phyloP scores from a whole-genome alignment of 2,888 invertebrate species.

The Drosophila kambysellisi region DNA sequence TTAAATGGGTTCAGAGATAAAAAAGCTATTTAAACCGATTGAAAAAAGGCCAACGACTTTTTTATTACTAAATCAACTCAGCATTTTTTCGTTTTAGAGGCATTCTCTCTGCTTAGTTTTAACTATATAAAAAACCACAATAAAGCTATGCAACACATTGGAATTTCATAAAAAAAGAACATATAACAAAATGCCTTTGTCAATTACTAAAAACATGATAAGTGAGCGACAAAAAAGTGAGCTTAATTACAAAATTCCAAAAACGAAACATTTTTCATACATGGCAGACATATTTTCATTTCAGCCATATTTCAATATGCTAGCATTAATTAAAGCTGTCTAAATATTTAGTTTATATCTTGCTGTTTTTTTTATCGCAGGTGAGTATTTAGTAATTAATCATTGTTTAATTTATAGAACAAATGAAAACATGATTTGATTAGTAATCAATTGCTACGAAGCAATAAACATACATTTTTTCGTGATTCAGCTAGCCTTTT shows the following conservation, averaged over 20 bases:
- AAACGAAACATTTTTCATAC: neutral
- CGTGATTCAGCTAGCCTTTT: neutral
- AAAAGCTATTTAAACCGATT: no score
- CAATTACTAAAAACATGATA: neutral
- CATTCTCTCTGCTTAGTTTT: neutral
- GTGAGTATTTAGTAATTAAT: slow-evolving; percentile 4
- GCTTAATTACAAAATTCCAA: slow-evolving; percentile 12
- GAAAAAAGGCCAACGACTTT: neutral
- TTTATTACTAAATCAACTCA: neutral
- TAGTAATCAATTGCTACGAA: slow-evolving; percentile 9
- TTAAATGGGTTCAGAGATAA: no score
- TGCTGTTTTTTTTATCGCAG: no score
- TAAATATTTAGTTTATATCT: neutral
- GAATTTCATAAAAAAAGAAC: neutral
- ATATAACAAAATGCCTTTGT: neutral
- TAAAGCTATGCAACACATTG: neutral
- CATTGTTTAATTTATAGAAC: neutral
- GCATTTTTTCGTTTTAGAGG: neutral
- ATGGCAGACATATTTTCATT: slow-evolving; percentile 8
- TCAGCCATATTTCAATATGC: slow-evolving; percentile 6
- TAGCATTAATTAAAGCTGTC: neutral
- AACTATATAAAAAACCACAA: neutral
- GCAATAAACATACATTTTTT: slow-evolving; percentile 7
- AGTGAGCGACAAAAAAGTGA: neutral
- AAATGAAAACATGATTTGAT: neutral